Evolutionary conservation across 2,888 invertebrate species (phyloP), one percentile per base, ranked within the genome.

Genomic region (Diarsia dahlii): DNA sequence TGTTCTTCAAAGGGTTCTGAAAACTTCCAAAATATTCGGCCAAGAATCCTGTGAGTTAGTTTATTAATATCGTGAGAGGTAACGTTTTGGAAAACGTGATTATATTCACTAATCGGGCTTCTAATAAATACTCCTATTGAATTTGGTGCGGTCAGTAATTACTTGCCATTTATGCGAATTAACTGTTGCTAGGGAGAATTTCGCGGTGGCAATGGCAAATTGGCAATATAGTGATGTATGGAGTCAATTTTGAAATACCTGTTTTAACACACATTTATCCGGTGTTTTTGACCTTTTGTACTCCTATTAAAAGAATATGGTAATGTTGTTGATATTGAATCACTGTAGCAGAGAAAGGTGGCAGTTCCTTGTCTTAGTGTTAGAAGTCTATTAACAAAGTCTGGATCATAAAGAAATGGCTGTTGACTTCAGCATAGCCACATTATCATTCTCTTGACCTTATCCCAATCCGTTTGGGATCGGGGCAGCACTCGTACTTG

Each of bases 61-160:
- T 39, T 39, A 54, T n/a, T 66, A 39, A 54, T 23, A 64, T 1
- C 0, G 15, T 48, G 15, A 34, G 23, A 62, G 15, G 62, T 63
- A 48, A 12, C 54, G 48, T 66, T 75, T 66, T 8, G n/a, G 39
- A 18, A 56, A 48, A 77, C 78, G 48, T 75, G 75, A 75, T 67
- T 67, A 28, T 10, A 78, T 67, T 45, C 28, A 28, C 39, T 6
- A 39, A 78, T 28, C 18, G 28, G 39, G 48, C 39, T 75, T 75
- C 78, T 56, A 34, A 45, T 18, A 76, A 60, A 20, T 60, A 50
- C 15, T 69, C 13, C 50, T 50, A 46, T 71, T 71, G 58, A 52
- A 46, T 34, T 71, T 60, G 18, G 20, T 60, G 50, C 58, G 50
- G 80, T 60, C 15, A 50, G 34, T 15, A 46, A 69, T 45, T 48